These are phyloP conservation scores for Drosophila monieri DNA, from an alignment of 2,888 invertebrate genomes.

Conservation along the genomic window DNA sequence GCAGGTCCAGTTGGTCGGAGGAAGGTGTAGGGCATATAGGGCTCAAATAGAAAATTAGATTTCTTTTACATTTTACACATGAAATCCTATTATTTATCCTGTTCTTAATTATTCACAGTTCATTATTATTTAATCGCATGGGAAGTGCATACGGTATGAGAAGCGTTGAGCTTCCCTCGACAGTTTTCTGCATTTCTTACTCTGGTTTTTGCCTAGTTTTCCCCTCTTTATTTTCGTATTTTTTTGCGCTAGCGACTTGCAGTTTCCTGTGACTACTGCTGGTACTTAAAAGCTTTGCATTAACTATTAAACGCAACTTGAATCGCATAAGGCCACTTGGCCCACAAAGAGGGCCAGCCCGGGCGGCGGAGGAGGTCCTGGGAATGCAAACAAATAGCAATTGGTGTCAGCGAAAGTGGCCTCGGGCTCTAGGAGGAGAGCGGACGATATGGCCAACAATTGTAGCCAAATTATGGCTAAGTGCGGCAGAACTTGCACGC, in stretches of 20 bases:
- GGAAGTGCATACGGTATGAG: constrained; percentile 7
- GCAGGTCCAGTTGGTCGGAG: constrained; percentile 27
- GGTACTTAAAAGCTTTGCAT: constrained; percentile 78
- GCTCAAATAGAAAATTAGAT: background rate
- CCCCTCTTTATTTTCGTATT: constrained; percentile 19
- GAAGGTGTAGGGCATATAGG: constrained; percentile 20
- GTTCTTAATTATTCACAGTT: background rate
- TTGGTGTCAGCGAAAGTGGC: constrained; percentile 63
- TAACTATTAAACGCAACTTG: constrained; percentile 77
- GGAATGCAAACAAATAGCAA: constrained; percentile 52
- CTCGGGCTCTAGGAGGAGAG: constrained; percentile 16
- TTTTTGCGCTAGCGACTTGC: constrained; percentile 50
- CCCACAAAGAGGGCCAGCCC: constrained; percentile 19
- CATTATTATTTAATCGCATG: background rate
- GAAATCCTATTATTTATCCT: background rate
- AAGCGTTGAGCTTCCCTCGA: background rate
- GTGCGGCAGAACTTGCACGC: constrained; percentile 18
- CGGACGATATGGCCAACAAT: constrained; percentile 15
- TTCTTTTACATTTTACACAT: background rate
- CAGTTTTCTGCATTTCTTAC: constrained; percentile 19
- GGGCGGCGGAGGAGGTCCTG: background rate
- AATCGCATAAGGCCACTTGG: constrained; percentile 68
- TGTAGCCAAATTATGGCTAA: constrained; percentile 36
- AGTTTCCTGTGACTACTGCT: constrained; percentile 48
- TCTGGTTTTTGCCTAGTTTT: constrained; percentile 7